Evolutionary conservation across 2,113 vertebrate species (phyloP).

Genomic region (Hepsetus odoe): DNA sequence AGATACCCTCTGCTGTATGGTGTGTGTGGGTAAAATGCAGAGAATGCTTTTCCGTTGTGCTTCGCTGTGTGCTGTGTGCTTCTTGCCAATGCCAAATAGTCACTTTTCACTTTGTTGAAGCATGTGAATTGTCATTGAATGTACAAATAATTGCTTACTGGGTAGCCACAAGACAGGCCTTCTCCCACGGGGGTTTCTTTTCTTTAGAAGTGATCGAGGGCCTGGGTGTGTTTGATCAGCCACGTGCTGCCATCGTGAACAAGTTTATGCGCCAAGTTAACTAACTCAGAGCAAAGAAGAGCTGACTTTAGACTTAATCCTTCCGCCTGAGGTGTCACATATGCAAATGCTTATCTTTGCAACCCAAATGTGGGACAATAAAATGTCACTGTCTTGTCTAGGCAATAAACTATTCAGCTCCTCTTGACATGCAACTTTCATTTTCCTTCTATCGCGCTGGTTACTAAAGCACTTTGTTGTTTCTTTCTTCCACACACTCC

Average conservation of each 20-base stretch:
- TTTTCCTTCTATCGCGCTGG: constrained; percentile 32
- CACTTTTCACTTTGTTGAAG: no score
- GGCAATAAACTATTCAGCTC: constrained; percentile 44
- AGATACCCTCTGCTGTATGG: no score
- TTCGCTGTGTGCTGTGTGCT: no score
- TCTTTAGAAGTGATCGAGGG: background rate
- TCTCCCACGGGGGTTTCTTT: background rate
- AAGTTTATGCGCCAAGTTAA: background rate
- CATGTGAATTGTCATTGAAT: no score
- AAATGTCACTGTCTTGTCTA: constrained; percentile 48
- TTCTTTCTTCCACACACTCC: constrained; percentile 9
- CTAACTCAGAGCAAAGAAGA: background rate
- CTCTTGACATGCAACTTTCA: constrained; percentile 30
- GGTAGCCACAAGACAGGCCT: background rate
- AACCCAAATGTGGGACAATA: constrained; percentile 47
- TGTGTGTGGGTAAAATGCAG: no score
- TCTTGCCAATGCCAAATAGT: no score
- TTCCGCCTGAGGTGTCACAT: constrained; percentile 39
- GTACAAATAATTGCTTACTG: no score
- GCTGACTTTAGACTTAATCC: constrained; percentile 3
- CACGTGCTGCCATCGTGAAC: background rate
- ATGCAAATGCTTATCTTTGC: constrained; percentile 33
- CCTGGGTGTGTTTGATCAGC: background rate
- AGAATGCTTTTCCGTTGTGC: no score
- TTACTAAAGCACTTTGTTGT: constrained; percentile 43